Evolutionary conservation across 35 echinoderm and acorn worm species (phyloP), one percentile per base, ranked within the genome.

Genomic region (Apostichopus japonicus): DNA sequence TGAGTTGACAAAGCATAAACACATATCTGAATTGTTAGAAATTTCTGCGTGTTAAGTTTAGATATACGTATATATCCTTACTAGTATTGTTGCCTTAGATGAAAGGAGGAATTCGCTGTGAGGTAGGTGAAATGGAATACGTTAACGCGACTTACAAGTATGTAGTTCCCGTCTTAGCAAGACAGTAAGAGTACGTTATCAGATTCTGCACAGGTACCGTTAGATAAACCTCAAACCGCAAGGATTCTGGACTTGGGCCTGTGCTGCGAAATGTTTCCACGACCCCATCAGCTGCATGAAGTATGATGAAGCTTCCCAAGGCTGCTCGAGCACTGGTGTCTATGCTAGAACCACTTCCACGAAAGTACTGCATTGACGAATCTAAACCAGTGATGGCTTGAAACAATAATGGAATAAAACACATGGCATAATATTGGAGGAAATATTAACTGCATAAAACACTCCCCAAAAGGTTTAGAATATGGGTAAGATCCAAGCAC

Each of bases 341-440:
- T 10, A 21, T 11, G 17, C 4, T 4, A 13, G 86, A 57, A 71
- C 86, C 57, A 62, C 56, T 14, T 65, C 86, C 86, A 62, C 86
- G 86, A 71, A 87, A 87, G 57, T 87, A 87, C 17, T 1, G 3
- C 14, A 21, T 6, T 61, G 54, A 10, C 24, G 86, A 19, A 23
- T 16, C 22, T 65, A 23, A 7, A 57, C 86, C 86, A 65, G 56
- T 62, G 6, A 87, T 87, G 53, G 86, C 86, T 87, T 9, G n/a
- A 82, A 55, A 82, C 22, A 13, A 10, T 13, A 61, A 13, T 78
- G 77, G 17, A 78, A 78, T 78, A 17, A 9, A 24, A 78, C 8
- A 8, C 8, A 78, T 24, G 33, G 17, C 8, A 78, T 78, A 44
- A 78, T 78, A 17, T 23, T 9, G 17, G 8, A 78, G 7, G 17